A percentile compares a stretch with the other conserved stretches of the same genome.
Conservation (phyloP, 2,113 vertebrate genomes). For the Gambusia affinis region DNA sequence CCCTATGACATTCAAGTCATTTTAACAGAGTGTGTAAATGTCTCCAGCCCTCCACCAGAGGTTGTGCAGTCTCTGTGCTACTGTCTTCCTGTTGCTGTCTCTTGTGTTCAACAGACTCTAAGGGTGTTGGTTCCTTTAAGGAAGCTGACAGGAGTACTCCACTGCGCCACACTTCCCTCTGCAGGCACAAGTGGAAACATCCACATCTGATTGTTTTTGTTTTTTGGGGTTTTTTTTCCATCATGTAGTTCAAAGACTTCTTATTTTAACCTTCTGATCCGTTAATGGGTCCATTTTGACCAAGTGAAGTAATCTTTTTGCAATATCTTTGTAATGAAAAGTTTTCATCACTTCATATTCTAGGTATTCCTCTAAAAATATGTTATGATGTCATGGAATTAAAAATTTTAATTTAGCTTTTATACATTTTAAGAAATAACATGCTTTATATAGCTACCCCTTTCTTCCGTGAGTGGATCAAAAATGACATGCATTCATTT, state of each 20-base stretch:
- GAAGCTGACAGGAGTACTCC: conserved; percentile 6
- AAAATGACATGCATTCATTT: too few species aligned
- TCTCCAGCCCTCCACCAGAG: conserved; percentile 41
- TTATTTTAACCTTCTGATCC: not conserved
- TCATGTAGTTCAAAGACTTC: conserved; percentile 6
- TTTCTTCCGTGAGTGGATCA: too few species aligned
- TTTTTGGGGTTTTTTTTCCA: not conserved
- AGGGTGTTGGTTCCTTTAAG: conserved; percentile 8
- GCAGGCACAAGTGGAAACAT: conserved; percentile 55
- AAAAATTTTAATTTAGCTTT: too few species aligned
- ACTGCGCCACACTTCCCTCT: conserved; percentile 64
- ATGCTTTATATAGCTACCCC: too few species aligned
- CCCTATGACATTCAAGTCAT: too few species aligned
- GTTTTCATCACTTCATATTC: too few species aligned
- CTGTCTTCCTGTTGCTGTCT: not conserved
- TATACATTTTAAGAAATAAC: too few species aligned
- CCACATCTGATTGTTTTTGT: not conserved
- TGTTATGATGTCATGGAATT: too few species aligned
- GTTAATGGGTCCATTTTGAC: too few species aligned
- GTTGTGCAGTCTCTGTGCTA: conserved; percentile 33
- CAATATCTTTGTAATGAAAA: too few species aligned
- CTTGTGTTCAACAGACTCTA: conserved; percentile 26
- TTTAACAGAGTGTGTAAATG: conserved; percentile 14
- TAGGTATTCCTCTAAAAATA: too few species aligned
- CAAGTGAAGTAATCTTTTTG: too few species aligned